Percentiles rank a stretch among this genome's conserved stretches.
phyloP scores from a whole-genome alignment of 2,888 invertebrate genomes.

The Cyclophora punctaria region DNA sequence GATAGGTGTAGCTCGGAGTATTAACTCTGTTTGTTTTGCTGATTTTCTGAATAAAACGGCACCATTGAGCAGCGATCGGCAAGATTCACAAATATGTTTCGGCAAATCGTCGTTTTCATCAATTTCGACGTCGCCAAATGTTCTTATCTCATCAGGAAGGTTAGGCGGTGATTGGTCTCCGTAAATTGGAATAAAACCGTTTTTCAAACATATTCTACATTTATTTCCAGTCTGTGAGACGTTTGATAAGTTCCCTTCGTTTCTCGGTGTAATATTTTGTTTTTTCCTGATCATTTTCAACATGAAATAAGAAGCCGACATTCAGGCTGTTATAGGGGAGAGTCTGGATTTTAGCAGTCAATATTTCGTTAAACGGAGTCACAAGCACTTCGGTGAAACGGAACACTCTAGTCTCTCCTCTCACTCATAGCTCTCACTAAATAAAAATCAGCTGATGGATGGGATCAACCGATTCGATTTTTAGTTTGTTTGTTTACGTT shows the following conservation, averaged over 20 bases:
- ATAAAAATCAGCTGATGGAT: too few relatives aligned
- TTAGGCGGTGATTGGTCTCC: constrained; percentile 20
- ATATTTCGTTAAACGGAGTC: too few relatives aligned
- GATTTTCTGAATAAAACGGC: constrained; percentile 39
- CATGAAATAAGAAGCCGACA: constrained; percentile 16
- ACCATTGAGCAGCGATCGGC: constrained; percentile 31
- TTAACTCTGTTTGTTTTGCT: constrained; percentile 34
- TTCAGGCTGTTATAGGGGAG: neutral
- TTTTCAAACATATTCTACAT: constrained; percentile 50
- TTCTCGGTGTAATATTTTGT: constrained; percentile 1
- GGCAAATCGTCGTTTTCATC: constrained; percentile 34
- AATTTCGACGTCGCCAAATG: constrained; percentile 36
- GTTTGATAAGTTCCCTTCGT: neutral
- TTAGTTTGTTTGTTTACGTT: too few relatives aligned
- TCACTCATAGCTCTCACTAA: too few relatives aligned
- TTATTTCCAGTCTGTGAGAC: neutral
- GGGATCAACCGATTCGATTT: too few relatives aligned
- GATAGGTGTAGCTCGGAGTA: neutral
- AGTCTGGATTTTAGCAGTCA: too few relatives aligned
- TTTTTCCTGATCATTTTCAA: constrained; percentile 13
- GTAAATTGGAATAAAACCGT: constrained; percentile 39
- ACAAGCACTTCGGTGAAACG: too few relatives aligned
- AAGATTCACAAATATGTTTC: constrained; percentile 38
- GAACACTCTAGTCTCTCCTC: too few relatives aligned
- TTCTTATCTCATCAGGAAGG: constrained; percentile 35